phyloP scores from a whole-genome alignment of 2,113 vertebrate species.

The Artemisiospiza belli region DNA sequence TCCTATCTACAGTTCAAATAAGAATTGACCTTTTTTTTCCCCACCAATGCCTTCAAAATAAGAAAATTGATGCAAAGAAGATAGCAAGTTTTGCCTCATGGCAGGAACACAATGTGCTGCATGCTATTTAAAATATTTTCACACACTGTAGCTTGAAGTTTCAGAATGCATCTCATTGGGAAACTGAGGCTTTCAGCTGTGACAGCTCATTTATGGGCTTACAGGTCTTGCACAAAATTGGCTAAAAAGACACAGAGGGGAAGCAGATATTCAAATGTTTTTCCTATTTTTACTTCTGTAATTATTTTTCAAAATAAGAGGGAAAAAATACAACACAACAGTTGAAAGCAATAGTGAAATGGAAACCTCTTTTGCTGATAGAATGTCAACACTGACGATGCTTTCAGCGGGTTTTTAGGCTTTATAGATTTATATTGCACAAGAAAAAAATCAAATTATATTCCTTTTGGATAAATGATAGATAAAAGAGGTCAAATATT shows the following conservation, averaged over 20 bases:
- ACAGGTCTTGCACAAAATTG: not conserved
- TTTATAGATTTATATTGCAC: not conserved
- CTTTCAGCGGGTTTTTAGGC: not conserved
- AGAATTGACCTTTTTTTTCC: not conserved
- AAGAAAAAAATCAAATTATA: constrained; percentile 6
- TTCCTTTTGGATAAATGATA: constrained; percentile 16
- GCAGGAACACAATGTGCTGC: not conserved
- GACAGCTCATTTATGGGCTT: not conserved
- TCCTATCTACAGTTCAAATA: not conserved
- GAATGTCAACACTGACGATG: not conserved
- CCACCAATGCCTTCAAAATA: not conserved
- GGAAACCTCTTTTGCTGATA: not conserved
- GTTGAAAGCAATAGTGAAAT: not conserved
- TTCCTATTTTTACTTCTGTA: not conserved
- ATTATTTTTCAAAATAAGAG: not conserved
- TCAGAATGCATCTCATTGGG: not conserved
- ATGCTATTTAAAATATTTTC: not conserved
- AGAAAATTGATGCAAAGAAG: not conserved
- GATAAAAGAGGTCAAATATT: constrained; percentile 32
- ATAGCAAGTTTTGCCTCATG: not conserved
- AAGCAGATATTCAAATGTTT: not conserved
- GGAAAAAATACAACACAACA: not conserved
- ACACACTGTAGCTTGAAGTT: not conserved
- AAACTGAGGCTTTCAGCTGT: not conserved
- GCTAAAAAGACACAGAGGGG: not conserved